phyloP scores from a whole-genome alignment of 2,113 vertebrate genomes.

The Arizona elegans region DNA sequence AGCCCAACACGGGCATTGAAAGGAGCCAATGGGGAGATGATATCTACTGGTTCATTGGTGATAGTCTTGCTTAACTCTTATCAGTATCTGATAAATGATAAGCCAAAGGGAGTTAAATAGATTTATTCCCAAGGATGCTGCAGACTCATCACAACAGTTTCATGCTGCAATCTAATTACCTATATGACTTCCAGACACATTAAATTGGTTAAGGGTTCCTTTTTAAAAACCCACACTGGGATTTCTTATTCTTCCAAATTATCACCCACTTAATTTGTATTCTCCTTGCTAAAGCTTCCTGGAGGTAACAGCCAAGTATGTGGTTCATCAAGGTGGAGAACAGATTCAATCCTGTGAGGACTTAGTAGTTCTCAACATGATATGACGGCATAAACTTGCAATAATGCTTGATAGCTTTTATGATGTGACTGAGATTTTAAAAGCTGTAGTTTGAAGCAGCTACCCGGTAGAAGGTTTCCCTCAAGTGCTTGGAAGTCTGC shows the following conservation, averaged over 20 bases:
- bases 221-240: neutral
- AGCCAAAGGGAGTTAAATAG: constrained; percentile 34
- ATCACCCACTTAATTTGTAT: too few species aligned
- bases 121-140: neutral
- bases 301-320: too few species aligned
- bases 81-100: constrained; percentile 35
- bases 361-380: neutral
- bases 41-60: constrained; percentile 20
- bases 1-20: constrained; percentile 34
- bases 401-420: neutral
- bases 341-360: neutral
- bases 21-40: constrained; percentile 27
- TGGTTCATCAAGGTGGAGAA: neutral
- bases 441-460: neutral
- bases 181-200: constrained; percentile 10
- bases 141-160: neutral
- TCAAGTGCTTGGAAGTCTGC: neutral
- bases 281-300: neutral
- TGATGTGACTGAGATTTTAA: neutral
- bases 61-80: constrained; percentile 34
- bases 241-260: neutral
- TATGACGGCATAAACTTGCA: neutral
- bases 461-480: neutral
- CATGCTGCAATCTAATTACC: constrained; percentile 12
- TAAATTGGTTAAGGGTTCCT: neutral